Base-by-base conservation (phyloP, 2,797 vertebrate genomes). In the Dermochelys coriacea region DNA sequence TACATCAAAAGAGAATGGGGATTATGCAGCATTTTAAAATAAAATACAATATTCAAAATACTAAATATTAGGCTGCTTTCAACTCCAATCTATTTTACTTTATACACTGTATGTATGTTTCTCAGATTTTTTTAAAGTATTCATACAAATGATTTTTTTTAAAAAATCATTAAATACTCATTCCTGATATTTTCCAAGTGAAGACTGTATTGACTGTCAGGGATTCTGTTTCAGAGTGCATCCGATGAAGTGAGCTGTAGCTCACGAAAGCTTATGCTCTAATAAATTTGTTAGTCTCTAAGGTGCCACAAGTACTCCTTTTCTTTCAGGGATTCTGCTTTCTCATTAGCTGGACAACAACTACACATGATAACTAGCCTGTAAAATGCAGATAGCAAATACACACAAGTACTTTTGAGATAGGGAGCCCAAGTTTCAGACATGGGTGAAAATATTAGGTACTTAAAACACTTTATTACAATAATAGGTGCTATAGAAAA, bases 361-460 rank as follows among this genome's bases (percentile, higher is more conserved):
- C 45, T 83, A 21, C 12, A 23, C 51, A 50, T 25, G 49, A 12
- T 34, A 88, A 90, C 12, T 14, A 89, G 15, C 19, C 64, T 31
- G 4, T 27, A 50, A 94, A 87, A 75, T 5, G 25, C 14, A 88
- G 80, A 49, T 1, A 55, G 31, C 9, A 81, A 88, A 75, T 12
- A 83, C 0, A 61, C 47, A 57, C 19, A 2, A 8, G 29, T 84
- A 19, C 2, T 80, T 82, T 1, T 77, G 57, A 80, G 14, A 75
- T 37, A 91, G 34, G 37, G 83, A 89, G 31, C 23, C 78, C 45
- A 25, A 14, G 81, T 75, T 78, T 8, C 52, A 94, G 55, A 61
- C 0, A 0, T 12, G n/a, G 14, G n/a, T 88, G 9, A 25, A 90
- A 82, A 88, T 89, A 12, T 1, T 61, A 92, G 59, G 86, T 86